A percentile compares a stretch with the other conserved stretches of the same genome.
These are phyloP conservation scores for Nebria ingens DNA, from an alignment of 1,140 invertebrate species.

Conservation along the genomic window DNA sequence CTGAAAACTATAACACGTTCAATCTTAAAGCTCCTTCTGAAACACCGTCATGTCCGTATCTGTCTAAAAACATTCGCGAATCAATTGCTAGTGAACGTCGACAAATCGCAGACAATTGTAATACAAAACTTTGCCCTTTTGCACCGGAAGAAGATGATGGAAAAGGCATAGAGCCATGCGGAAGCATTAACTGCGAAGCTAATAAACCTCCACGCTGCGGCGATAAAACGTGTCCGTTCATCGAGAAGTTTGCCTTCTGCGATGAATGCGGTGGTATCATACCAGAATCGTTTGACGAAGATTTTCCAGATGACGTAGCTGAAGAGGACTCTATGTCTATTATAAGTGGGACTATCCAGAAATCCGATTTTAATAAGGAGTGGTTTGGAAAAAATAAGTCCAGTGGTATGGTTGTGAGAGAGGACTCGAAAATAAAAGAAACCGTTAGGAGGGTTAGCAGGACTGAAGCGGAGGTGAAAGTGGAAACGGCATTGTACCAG, in stretches of 20 bases:
- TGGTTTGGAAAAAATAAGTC: no score
- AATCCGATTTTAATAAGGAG: no score
- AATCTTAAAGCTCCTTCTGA: neutral
- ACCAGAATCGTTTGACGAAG: neutral
- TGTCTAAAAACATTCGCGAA: neutral
- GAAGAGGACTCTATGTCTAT: no score
- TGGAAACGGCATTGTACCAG: constrained; percentile 16
- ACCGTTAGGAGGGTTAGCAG: no score
- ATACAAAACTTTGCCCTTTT: neutral
- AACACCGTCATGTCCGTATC: neutral
- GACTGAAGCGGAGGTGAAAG: no score
- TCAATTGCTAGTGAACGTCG: no score
- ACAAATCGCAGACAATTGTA: neutral
- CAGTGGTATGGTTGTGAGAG: no score
- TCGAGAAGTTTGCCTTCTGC: neutral
- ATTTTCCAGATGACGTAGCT: no score
- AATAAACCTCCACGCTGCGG: neutral
- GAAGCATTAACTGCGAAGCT: neutral
- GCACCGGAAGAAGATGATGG: neutral
- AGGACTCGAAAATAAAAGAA: no score
- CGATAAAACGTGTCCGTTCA: neutral
- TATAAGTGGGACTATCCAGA: no score
- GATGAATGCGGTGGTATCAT: neutral
- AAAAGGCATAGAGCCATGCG: neutral
- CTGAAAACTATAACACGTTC: neutral